Conservation (phyloP, 2,797 vertebrate genomes). For the Arnoldichthys spilopterus region DNA sequence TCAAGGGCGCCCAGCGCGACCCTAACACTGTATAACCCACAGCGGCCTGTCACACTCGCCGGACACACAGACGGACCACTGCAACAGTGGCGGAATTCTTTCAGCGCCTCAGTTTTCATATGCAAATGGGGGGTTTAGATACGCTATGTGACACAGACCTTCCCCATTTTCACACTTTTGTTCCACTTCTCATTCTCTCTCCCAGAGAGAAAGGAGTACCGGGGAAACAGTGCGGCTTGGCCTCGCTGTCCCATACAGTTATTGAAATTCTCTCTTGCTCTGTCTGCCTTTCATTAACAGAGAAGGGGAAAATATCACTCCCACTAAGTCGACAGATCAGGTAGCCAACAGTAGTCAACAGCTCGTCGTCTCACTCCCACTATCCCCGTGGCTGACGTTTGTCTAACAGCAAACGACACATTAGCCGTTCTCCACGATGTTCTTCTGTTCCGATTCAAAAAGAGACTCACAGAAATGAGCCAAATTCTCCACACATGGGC, state of each 20-base stretch:
- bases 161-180: conserved; percentile 81
- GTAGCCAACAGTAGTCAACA: conserved; percentile 44
- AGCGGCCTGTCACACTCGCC: conserved; percentile 70
- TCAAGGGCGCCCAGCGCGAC: conserved; percentile 33
- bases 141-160: conserved; percentile 83
- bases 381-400: conserved; percentile 13
- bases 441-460: conserved; percentile 19
- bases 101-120: conserved; percentile 81
- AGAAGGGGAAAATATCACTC: conserved; percentile 56
- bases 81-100: conserved; percentile 81
- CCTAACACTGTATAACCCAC: conserved; percentile 69
- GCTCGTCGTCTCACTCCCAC: neutral
- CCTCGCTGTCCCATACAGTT: conserved; percentile 74
- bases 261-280: conserved; percentile 70
- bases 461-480: conserved; percentile 17
- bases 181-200: conserved; percentile 79
- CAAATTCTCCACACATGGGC: conserved; percentile 12
- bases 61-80: conserved; percentile 68
- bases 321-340: conserved; percentile 62
- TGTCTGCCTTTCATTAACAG: conserved; percentile 69
- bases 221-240: conserved; percentile 69
- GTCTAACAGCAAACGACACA: conserved; percentile 29
- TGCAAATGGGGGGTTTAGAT: conserved; percentile 85
- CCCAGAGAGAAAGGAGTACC: conserved; percentile 64
- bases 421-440: conserved; percentile 17